Base-by-base conservation (phyloP, 1,140 invertebrate species). In the Ephestia elutella region DNA sequence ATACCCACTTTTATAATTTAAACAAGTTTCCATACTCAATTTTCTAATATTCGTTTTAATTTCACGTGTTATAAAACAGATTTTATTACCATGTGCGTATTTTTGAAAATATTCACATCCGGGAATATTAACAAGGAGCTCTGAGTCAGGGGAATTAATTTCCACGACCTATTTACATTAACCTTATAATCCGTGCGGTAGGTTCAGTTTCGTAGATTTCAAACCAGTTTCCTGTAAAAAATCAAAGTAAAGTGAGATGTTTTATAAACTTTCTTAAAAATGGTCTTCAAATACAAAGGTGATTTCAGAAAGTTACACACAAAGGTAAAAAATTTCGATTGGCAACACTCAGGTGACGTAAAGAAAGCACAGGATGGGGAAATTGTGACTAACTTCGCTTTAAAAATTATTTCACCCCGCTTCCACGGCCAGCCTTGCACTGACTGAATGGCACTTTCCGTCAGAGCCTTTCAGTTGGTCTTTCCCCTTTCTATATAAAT, bases 171-270 rank as follows among this genome's bases (percentile, higher is more conserved):
- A 53, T 84, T 85, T 0, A 87, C 75, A 53, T 82, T 83, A 5
- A 87, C 70, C 60, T 70, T 70, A 51, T 87, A 87, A 59, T 68
- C 81, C 69, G 82, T 85, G n/a, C 76, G 68, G 38, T 85, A 87
- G n/a, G 19, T 85, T 80, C 38, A 87, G 57, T 30, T n/a, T 87
- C 82, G 56, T 82, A 83, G 25, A 87, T 72, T 53, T 87, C 84
- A 53, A 85, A 83, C 11, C 73, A 5, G 70, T 78, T 73, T 78
- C 68, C 84, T 87, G 72, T 13, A 81, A 86, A 9, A 44, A 44
- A 44, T 2, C 13, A 15, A 38, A 28, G 25, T 28, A n/a, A n/a
- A n/a, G n/a, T n/a, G n/a, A n/a, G n/a, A n/a, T n/a, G n/a, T n/a
- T n/a, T n/a, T n/a, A n/a, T n/a, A n/a, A n/a, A n/a, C n/a, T n/a